Evolutionary conservation across 2,888 invertebrate genomes (phyloP), one percentile per base, ranked within the genome.

Genomic region (Malthinus flaveolus): DNA sequence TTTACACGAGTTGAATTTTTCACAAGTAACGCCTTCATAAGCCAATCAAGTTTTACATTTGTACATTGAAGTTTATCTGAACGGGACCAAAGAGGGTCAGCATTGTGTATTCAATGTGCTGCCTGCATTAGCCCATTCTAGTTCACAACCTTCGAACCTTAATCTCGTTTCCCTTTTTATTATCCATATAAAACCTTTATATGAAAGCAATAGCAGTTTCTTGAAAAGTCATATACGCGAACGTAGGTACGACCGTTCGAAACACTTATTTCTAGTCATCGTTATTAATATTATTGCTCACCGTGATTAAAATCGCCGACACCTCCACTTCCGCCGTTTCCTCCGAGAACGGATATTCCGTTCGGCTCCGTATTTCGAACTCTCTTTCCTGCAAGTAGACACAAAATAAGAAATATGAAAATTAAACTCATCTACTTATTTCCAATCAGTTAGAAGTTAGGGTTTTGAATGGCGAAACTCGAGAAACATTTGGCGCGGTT

Each of bases 261-360:
- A 59, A 65, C 60, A 63, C 12, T 13, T 37, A 36, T 12, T 44
- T 45, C n/a, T n/a, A n/a, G 68, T 71, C 69, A 70, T 65, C 61
- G 72, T 71, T 73, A 71, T 70, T 68, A 68, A 70, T 70, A n/a
- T n/a, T n/a, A 73, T 67, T 68, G 73, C 79, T 75, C 73, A 79
- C 79, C 79, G 68, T 76, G 78, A 76, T 77, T 79, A 75, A 78
- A 78, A 71, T 79, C 78, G n/a, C n/a, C n/a, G n/a, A n/a, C n/a
- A n/a, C n/a, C n/a, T n/a, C n/a, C n/a, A n/a, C n/a, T n/a, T n/a
- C n/a, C n/a, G n/a, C n/a, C n/a, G n/a, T n/a, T n/a, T n/a, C n/a
- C n/a, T 64, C 75, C 78, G 54, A 77, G 69, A 56, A 76, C 74
- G 63, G 78, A 75, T 71, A 79, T 76, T 60, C 78, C 77, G 69